phyloP scores from a whole-genome alignment of 1,140 invertebrate genomes.

The Notospermus geniculatus region DNA sequence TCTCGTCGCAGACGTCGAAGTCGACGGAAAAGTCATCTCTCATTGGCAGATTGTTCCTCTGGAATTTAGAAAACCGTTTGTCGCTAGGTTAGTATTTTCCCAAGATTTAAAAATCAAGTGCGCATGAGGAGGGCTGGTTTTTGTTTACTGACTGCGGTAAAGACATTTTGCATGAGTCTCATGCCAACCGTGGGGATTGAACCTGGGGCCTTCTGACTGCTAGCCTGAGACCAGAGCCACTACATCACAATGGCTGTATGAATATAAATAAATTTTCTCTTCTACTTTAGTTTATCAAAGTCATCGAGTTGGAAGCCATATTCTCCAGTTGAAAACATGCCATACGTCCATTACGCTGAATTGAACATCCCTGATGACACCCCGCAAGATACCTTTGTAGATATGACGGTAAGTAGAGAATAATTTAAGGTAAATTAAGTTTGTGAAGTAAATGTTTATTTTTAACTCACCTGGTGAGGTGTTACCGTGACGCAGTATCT shows the following conservation, averaged over 20 bases:
- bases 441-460: no score
- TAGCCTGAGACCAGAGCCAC: no score
- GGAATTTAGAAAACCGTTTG: conserved; percentile 58
- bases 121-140: no score
- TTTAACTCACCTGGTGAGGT: no score
- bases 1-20: conserved; percentile 53
- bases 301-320: conserved; percentile 20
- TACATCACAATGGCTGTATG: no score
- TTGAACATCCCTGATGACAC: conserved; percentile 22
- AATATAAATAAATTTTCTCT: no score
- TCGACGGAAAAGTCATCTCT: conserved; percentile 52
- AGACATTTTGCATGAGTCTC: no score
- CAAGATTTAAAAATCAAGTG: no score
- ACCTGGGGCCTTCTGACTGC: no score
- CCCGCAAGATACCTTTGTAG: conserved; percentile 34
- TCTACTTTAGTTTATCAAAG: conserved; percentile 15
- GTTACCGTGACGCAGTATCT: no score
- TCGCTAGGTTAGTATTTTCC: conserved; percentile 46
- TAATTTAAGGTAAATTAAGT: not conserved
- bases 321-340: conserved; percentile 9
- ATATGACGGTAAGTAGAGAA: conserved; percentile 28
- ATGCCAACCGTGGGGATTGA: no score
- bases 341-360: conserved; percentile 22
- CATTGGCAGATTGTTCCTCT: conserved; percentile 60
- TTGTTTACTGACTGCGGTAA: no score